These are phyloP conservation scores for Melanostoma mellinum DNA, from an alignment of 2,888 invertebrate species.

Conservation along the genomic window DNA sequence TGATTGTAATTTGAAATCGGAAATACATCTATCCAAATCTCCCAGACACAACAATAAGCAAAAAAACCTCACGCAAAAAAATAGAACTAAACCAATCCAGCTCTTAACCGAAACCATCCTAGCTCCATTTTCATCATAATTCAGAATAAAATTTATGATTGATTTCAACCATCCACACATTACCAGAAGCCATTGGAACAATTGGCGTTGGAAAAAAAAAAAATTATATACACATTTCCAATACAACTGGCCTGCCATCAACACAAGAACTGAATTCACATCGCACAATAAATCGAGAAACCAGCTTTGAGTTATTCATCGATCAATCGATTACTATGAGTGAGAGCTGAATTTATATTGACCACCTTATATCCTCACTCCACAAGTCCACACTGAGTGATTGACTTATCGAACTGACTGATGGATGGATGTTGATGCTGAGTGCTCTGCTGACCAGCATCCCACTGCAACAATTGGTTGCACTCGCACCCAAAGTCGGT, in stretches of 20 bases:
- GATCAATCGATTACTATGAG: slow-evolving; percentile 55
- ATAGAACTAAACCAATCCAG: too few species aligned
- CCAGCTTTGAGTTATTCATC: slow-evolving; percentile 29
- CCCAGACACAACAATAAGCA: too few species aligned
- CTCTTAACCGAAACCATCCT: too few species aligned
- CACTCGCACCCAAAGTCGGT: slow-evolving; percentile 61
- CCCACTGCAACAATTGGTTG: slow-evolving; percentile 69
- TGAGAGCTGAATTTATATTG: slow-evolving; percentile 49
- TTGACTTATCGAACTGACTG: slow-evolving; percentile 56
- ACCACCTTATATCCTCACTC: slow-evolving; percentile 48
- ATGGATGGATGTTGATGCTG: slow-evolving; percentile 50
- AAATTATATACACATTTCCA: background rate
- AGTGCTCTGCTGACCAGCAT: slow-evolving; percentile 31
- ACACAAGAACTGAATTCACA: slow-evolving; percentile 32
- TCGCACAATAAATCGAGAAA: slow-evolving; percentile 54
- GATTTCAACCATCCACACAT: too few species aligned
- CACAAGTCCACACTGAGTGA: slow-evolving; percentile 46
- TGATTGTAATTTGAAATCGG: too few species aligned
- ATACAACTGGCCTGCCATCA: background rate
- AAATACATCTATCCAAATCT: too few species aligned
- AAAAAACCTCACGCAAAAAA: too few species aligned
- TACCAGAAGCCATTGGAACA: too few species aligned
- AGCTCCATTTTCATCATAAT: too few species aligned
- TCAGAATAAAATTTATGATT: too few species aligned
- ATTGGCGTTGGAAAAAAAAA: too few species aligned